Percentiles rank a stretch among this genome's conserved stretches.
These are phyloP conservation scores for Himalopsyche phryganea DNA, from an alignment of 1,140 invertebrate species.

Conservation along the genomic window DNA sequence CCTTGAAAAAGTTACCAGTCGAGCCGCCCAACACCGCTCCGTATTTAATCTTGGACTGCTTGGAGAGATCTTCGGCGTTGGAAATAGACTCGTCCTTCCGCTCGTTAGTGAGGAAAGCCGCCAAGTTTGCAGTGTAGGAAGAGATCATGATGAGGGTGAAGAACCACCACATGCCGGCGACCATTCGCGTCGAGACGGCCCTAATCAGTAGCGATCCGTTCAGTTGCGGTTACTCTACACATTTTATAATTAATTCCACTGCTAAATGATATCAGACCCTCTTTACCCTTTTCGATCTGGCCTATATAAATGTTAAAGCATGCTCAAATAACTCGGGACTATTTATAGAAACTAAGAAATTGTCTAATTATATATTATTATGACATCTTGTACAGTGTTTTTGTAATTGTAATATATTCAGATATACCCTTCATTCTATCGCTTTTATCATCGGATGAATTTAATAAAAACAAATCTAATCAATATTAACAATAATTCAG, in stretches of 20 bases:
- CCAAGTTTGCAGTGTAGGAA: slow-evolving; percentile 93
- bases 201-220: slow-evolving; percentile 39
- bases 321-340: no score
- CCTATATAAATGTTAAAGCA: no score
- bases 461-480: no score
- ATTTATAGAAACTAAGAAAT: no score
- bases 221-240: background rate
- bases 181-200: slow-evolving; percentile 70
- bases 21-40: slow-evolving; percentile 73
- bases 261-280: background rate
- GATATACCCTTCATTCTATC: no score
- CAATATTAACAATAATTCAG: no score
- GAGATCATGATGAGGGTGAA: slow-evolving; percentile 95
- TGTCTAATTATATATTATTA: no score
- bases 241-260: background rate
- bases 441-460: no score
- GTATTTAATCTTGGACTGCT: slow-evolving; percentile 86
- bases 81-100: slow-evolving; percentile 82
- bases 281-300: background rate
- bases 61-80: slow-evolving; percentile 83
- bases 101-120: slow-evolving; percentile 89
- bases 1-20: slow-evolving; percentile 71
- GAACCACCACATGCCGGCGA: slow-evolving; percentile 90
- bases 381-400: no score
- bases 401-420: no score